phyloP scores from a whole-genome alignment of 2,888 invertebrate species.

The Kuschelorhynchus macadamiae region DNA sequence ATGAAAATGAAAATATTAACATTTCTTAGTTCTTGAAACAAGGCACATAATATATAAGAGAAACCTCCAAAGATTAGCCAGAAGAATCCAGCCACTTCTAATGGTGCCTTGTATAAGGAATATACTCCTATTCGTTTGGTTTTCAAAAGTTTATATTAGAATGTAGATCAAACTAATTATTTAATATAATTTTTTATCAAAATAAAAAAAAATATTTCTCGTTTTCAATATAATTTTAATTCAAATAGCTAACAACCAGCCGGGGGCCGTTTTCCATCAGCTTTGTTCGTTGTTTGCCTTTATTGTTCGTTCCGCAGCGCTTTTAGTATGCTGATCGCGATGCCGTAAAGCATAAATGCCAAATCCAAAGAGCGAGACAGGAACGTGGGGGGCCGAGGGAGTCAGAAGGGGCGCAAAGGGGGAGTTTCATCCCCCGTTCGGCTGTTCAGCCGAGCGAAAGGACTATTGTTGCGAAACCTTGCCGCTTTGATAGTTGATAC shows the following conservation, averaged over 20 bases:
- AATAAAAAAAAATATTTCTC: no score
- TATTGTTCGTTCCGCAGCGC: conserved; percentile 44
- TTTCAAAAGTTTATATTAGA: no score
- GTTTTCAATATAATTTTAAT: background rate
- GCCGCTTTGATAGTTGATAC: conserved; percentile 71
- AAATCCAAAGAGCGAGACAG: conserved; percentile 50
- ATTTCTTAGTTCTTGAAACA: no score
- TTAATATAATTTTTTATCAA: no score
- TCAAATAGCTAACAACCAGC: background rate
- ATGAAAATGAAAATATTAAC: no score
- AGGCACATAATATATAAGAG: no score
- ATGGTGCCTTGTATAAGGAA: no score
- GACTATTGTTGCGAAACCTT: conserved; percentile 67
- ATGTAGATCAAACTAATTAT: no score
- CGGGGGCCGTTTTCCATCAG: conserved; percentile 15
- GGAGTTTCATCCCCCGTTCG: conserved; percentile 43
- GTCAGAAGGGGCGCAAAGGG: conserved; percentile 14
- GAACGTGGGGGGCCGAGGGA: conserved; percentile 36
- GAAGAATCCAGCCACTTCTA: no score
- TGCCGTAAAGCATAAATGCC: conserved; percentile 51
- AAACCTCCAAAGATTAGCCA: no score
- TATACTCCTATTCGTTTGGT: no score
- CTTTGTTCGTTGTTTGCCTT: conserved; percentile 38
- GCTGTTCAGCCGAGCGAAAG: conserved; percentile 51
- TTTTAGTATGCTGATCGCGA: conserved; percentile 49